Conservation (phyloP, 1,140 invertebrate genomes). For the Calliopsis andreniformis region DNA sequence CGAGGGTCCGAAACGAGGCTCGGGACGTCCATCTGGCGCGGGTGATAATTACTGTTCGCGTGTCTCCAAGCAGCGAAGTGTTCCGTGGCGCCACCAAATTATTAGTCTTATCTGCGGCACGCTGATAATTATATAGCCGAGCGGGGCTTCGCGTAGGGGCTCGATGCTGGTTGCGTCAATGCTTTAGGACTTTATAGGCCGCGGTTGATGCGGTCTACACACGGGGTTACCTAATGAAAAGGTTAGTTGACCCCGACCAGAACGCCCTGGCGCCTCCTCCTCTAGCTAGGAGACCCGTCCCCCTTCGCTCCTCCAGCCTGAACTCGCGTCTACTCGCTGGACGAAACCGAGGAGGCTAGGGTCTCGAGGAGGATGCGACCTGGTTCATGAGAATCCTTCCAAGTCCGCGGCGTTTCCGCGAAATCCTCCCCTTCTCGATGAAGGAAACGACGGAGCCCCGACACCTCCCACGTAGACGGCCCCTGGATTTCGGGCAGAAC, state of each 20-base stretch:
- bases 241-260: slow-evolving; percentile 79
- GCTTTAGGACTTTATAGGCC: slow-evolving; percentile 75
- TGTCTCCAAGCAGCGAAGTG: slow-evolving; percentile 65
- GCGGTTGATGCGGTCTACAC: slow-evolving; percentile 66
- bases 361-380: slow-evolving; percentile 32
- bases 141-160: slow-evolving; percentile 55
- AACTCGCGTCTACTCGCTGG: neutral
- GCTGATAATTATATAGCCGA: slow-evolving; percentile 73
- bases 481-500: slow-evolving; percentile 33
- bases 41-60: slow-evolving; percentile 68
- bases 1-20: slow-evolving; percentile 46
- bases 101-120: slow-evolving; percentile 73
- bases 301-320: neutral
- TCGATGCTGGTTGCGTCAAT: slow-evolving; percentile 74
- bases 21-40: slow-evolving; percentile 54
- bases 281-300: slow-evolving; percentile 42
- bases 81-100: slow-evolving; percentile 77
- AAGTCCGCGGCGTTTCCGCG: slow-evolving; percentile 51
- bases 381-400: slow-evolving; percentile 61
- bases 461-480: slow-evolving; percentile 60
- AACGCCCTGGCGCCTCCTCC: slow-evolving; percentile 80
- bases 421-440: slow-evolving; percentile 52
- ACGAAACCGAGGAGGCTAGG: slow-evolving; percentile 8
- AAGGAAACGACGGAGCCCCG: slow-evolving; percentile 31
- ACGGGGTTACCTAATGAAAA: slow-evolving; percentile 80